Percentiles rank a stretch among this genome's conserved stretches.
These are phyloP conservation scores for Sebastes itinus DNA, from an alignment of 2,797 vertebrate species.

Conservation along the genomic window DNA sequence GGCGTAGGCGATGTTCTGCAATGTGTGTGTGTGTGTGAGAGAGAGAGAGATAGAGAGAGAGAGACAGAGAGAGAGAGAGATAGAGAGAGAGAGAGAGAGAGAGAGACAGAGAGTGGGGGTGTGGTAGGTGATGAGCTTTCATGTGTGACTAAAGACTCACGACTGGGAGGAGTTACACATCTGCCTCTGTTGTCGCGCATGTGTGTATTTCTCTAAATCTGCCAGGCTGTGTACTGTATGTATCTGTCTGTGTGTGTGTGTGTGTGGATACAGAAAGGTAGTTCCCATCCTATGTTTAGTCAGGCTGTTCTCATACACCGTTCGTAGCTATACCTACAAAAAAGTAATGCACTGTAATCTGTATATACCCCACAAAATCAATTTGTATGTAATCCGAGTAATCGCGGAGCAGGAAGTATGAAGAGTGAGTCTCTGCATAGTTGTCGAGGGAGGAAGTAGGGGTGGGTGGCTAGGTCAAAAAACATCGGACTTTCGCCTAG, in stretches of 20 bases:
- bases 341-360: too few species aligned
- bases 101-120: conserved; percentile 15
- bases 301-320: too few species aligned
- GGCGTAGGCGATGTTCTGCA: conserved; percentile 49
- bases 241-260: background rate
- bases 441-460: too few species aligned
- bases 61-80: background rate
- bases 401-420: too few species aligned
- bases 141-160: conserved; percentile 54
- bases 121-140: conserved; percentile 41
- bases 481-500: too few species aligned
- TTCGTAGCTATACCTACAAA: too few species aligned
- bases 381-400: too few species aligned
- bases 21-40: conserved; percentile 27
- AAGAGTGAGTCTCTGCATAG: too few species aligned
- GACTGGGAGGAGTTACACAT: conserved; percentile 39
- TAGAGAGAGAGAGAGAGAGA: background rate
- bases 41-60: background rate
- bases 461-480: too few species aligned
- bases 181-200: conserved; percentile 31
- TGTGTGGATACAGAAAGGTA: background rate
- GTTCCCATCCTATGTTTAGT: background rate
- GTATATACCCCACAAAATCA: too few species aligned
- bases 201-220: background rate
- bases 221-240: background rate